Base-by-base conservation (phyloP, 2,113 vertebrate species). In the Tautogolabrus adspersus region DNA sequence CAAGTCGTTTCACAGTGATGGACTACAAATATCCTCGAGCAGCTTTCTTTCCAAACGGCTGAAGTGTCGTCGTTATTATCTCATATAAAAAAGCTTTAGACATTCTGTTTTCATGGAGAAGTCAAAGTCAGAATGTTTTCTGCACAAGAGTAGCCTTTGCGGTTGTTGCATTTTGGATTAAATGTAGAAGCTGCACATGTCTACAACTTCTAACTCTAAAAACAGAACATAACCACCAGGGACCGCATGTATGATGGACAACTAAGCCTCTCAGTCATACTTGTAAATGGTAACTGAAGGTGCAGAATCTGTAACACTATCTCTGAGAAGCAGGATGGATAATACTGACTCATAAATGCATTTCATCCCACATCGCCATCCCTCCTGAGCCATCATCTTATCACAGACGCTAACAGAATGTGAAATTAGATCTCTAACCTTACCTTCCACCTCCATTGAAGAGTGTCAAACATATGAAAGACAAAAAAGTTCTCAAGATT, bases 371-470 rank as follows among this genome's bases (percentile, higher is more conserved):
- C 58, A 54, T 49, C 80, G 76, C 58, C 21, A 62, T 83, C 74
- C 67, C 71, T 65, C 62, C 66, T 67, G 52, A 84, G 66, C 54
- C 47, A 54, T 79, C 87, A 70, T 59, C 63, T 19, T 65, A 49
- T 82, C 80, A 82, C 67, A 78, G 62, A 21, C 38, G 30, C 30
- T n/a, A 63, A 69, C 55, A 65, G 47, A 80, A 80, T 54, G 51
- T 61, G 51, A 79, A 83, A 76, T 83, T 66, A 64, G 11, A 72
- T 79, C 64, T 65, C 0, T 65, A 51, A 57, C 55, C 49, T 62
- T 40, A 19, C 9, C 0, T 0, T 40, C 49, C 51, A 62, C 13
- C 37, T 30, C n/a, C 34, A 18, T 63, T 63, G 10, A 46, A 26
- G 19, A 67, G 21, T 66, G 56, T 18, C 26, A 72, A 23, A 34